A percentile compares a stretch with the other conserved stretches of the same genome.
Conservation (phyloP, 2,888 invertebrate genomes). For the Platerodrilus igneus region DNA sequence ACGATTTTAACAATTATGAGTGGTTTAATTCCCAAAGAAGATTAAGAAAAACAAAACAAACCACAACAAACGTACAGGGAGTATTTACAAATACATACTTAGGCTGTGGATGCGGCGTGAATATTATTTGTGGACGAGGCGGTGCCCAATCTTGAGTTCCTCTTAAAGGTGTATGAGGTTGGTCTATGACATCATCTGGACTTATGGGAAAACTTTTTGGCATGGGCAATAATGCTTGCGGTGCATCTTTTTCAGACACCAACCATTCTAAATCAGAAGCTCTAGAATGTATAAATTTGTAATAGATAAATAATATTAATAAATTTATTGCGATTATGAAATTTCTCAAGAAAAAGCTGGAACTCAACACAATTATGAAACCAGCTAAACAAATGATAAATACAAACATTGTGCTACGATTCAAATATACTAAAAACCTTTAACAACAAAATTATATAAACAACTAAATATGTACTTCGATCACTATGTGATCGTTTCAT, state of each 20-base stretch:
- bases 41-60: no score
- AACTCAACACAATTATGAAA: background rate
- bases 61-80: no score
- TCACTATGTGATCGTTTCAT: no score
- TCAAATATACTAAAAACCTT: no score
- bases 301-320: background rate
- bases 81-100: conserved; percentile 55
- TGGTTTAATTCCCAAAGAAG: no score
- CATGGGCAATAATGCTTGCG: conserved; percentile 71
- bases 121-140: conserved; percentile 77
- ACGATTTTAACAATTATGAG: no score
- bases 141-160: conserved; percentile 83
- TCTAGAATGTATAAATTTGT: conserved; percentile 39
- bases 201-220: conserved; percentile 67
- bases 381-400: no score
- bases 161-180: conserved; percentile 52
- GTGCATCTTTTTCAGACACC: conserved; percentile 72
- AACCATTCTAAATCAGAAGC: conserved; percentile 77
- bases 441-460: no score
- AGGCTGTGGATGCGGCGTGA: conserved; percentile 65
- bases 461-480: no score
- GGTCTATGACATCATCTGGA: conserved; percentile 58
- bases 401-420: no score
- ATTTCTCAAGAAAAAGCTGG: background rate
- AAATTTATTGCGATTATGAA: background rate